Base-by-base conservation (phyloP, 2,888 invertebrate species). In the Bombyx huttoni region DNA sequence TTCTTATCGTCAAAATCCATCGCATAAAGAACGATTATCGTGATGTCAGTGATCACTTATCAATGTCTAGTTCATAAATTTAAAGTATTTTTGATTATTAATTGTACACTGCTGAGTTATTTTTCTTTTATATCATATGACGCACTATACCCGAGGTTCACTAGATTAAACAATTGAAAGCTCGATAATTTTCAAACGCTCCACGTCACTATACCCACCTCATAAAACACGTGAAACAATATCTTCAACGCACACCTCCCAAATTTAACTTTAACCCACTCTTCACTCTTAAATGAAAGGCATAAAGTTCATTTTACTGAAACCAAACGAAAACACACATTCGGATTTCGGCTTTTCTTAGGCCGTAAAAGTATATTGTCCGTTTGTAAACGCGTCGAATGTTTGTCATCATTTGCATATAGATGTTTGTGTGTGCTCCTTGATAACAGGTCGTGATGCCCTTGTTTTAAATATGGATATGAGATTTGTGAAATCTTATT, bases 161-260 rank as follows among this genome's bases (percentile, higher is more conserved):
- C 24, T 24, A 5, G 24, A 24, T 24, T 24, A 24, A 24, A 1
- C 24, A 24, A 24, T 24, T 24, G 24, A 24, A 24, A 24, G 3
- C 2, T 24, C 24, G 24, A 24, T 24, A 24, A 52, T 10, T 49
- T 24, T 7, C 49, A n/a, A 34, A 10, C 13, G 12, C 40, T n/a
- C 7, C 34, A 13, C 47, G 49, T 49, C 49, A 40, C 53, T 45
- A 49, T 47, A 47, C 73, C 78, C 84, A 86, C 85, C 83, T 85
- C 87, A 86, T 87, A 86, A 87, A 87, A 82, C 85, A 85, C 81
- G 79, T 80, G 83, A 86, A 86, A 86, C 85, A 86, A 87, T 86
- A 85, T 86, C 85, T 80, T 66, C 63, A 68, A 63, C 65, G 62
- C 63, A 64, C 58, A 54, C 52, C 51, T 56, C 50, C 54, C 61